Evolutionary conservation across 2,113 vertebrate species (phyloP), one percentile per base, ranked within the genome.

Genomic region (Piaya cayana): DNA sequence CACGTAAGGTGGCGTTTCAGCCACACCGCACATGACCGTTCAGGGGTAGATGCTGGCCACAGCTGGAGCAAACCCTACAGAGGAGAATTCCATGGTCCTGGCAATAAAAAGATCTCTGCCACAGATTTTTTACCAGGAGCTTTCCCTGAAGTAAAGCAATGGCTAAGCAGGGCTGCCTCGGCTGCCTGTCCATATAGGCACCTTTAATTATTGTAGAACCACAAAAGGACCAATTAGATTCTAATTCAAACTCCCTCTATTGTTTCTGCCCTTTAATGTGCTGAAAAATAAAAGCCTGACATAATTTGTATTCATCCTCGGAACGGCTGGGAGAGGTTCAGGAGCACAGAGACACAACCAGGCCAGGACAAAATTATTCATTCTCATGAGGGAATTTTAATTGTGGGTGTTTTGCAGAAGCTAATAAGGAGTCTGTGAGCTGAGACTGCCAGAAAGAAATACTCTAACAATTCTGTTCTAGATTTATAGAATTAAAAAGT

Each of bases 201-300:
- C 60, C n/a, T 20, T 65, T 75, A 53, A 86, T 88, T 86, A 86
- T 4, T 19, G 4, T 3, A 81, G 60, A 37, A 27, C 47, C 69
- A 50, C 26, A 74, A 68, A 81, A 92, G 69, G 78, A 64, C 34
- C n/a, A 74, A 77, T 83, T 90, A 49, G 26, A 68, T n/a, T 78
- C 49, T 77, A 60, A 88, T 93, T 88, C 92, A 86, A 90, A 70
- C 86, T 67, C 72, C 52, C 59, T 78, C 79, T 74, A 76, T 64
- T 16, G 25, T 27, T 83, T 76, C 56, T 95, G 42, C 47, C 63
- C 50, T 67, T 86, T 70, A 81, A 78, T 32, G 34, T 37, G 29
- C 64, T 79, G 88, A 85, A 74, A 93, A 94, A 86, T 47, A 75
- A 75, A 86, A 86, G 69, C 85, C 74, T 8, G n/a, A 75, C 67